Evolutionary conservation across 2,113 vertebrate species (phyloP).

Genomic region (Columba livia): DNA sequence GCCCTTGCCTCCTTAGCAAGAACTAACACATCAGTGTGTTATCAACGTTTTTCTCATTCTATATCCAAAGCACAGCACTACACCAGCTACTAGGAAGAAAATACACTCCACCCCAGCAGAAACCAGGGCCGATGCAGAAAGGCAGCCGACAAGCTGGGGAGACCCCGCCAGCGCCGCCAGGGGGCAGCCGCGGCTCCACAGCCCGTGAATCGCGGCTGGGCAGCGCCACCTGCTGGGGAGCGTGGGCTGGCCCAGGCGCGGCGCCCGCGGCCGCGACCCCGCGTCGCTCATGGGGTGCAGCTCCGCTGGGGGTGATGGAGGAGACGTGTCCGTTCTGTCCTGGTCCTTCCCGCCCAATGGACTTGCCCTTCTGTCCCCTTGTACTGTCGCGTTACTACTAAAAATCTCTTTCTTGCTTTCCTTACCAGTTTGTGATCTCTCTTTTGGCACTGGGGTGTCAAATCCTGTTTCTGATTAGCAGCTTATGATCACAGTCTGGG

Average conservation of each 20-base stretch:
- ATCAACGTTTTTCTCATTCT: too few relatives aligned
- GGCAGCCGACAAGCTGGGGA: too few relatives aligned
- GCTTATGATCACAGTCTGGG: neutral
- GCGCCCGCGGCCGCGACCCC: too few relatives aligned
- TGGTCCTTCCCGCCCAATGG: fast-evolving
- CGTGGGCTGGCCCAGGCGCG: too few relatives aligned
- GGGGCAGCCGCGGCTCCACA: too few relatives aligned
- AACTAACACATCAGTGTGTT: too few relatives aligned
- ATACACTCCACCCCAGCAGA: too few relatives aligned
- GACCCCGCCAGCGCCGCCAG: too few relatives aligned
- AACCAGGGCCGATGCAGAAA: too few relatives aligned
- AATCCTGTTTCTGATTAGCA: neutral
- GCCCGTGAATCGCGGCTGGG: neutral
- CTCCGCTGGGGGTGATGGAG: neutral
- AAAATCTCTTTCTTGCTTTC: neutral
- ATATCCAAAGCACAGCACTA: too few relatives aligned
- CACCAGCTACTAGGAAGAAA: too few relatives aligned
- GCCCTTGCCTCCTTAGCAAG: too few relatives aligned
- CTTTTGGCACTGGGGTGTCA: neutral
- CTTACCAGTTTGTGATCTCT: neutral
- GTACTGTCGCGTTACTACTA: neutral
- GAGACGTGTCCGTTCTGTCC: fast-evolving
- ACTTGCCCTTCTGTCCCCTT: neutral
- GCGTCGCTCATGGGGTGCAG: fast-evolving
- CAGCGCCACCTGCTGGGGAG: neutral